phyloP scores from a whole-genome alignment of 2,113 vertebrate species.

The Pimephales promelas region DNA sequence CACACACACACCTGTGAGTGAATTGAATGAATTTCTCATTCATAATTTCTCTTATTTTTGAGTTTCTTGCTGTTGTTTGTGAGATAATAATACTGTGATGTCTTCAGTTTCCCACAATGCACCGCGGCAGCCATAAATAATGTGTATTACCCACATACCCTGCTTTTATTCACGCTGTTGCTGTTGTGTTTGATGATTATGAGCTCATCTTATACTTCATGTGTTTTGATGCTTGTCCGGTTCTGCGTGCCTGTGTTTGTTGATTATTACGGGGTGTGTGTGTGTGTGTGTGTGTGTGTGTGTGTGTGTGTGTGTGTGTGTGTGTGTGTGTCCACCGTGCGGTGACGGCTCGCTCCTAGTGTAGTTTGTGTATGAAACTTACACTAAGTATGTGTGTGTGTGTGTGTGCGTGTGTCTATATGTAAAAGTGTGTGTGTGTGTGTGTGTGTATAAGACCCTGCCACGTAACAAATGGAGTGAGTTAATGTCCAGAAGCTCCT shows the following conservation, averaged over 20 bases:
- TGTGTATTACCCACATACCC: neutral
- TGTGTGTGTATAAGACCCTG: neutral
- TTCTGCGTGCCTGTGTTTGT: neutral
- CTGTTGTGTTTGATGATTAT: slow-evolving; percentile 4
- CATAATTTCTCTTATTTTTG: no score
- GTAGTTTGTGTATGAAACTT: neutral
- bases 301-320: no score
- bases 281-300: no score
- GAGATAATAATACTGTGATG: neutral
- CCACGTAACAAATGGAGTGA: neutral
- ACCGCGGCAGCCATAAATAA: neutral
- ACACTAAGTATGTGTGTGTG: neutral
- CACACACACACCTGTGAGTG: no score
- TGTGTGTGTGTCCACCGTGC: no score
- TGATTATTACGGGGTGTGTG: neutral
- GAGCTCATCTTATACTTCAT: neutral
- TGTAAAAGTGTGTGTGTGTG: neutral
- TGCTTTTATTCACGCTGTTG: neutral
- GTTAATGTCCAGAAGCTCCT: slow-evolving; percentile 28
- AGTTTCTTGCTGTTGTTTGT: no score
- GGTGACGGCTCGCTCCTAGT: neutral
- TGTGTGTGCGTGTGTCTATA: neutral
- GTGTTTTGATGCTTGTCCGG: neutral
- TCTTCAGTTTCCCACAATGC: slow-evolving; percentile 7
- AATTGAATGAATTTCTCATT: no score